Percentiles rank a stretch among this genome's conserved stretches.
phyloP scores from a whole-genome alignment of 2,797 vertebrate species.

The Echeneis naucrates region DNA sequence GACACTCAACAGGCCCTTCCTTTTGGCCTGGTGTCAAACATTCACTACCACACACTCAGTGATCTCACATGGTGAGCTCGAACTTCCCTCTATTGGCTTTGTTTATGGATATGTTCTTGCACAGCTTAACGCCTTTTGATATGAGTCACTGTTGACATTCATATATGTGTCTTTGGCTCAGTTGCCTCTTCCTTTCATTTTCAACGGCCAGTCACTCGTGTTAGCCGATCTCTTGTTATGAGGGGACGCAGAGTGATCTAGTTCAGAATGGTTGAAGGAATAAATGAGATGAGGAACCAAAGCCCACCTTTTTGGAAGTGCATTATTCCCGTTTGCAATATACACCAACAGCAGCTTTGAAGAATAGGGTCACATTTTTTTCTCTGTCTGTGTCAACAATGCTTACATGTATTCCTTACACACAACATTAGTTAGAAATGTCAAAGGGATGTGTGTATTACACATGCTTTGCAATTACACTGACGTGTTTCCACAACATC shows the following conservation, averaged over 20 bases:
- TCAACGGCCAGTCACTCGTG: not conserved
- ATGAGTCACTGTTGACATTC: not conserved
- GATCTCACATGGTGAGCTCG: slow-evolving; percentile 93
- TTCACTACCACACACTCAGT: slow-evolving; percentile 98
- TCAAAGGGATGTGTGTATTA: not conserved
- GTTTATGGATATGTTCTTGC: not conserved
- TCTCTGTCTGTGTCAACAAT: not conserved
- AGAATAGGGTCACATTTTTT: not conserved
- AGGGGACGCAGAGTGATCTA: too few species aligned
- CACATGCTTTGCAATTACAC: not conserved
- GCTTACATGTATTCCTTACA: not conserved
- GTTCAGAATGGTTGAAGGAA: too few species aligned
- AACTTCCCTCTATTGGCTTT: not conserved
- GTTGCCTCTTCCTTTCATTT: not conserved
- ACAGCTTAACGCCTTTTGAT: not conserved
- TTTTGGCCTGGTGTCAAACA: slow-evolving; percentile 94
- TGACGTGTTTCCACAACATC: slow-evolving; percentile 12
- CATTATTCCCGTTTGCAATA: not conserved
- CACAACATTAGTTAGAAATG: not conserved
- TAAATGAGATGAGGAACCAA: too few species aligned
- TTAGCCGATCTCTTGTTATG: too few species aligned
- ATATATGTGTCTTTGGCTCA: not conserved
- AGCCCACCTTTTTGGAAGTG: not conserved
- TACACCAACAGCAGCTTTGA: not conserved
- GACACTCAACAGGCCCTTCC: slow-evolving; percentile 95